Evolutionary conservation across 2,113 vertebrate genomes (phyloP).

Genomic region (Ovibos moschatus): DNA sequence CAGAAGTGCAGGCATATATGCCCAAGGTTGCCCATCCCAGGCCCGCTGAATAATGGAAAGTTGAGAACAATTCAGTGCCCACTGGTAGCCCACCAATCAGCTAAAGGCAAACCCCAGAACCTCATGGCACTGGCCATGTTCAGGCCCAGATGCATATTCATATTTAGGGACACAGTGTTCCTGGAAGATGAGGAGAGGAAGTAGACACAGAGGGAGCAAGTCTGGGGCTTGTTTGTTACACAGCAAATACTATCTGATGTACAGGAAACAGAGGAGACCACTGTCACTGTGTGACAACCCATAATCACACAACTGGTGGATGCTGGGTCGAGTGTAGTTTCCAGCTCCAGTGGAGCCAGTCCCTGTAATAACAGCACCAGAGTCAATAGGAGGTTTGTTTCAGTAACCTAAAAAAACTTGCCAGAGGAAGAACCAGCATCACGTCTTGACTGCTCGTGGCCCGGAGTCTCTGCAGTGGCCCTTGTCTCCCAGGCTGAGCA

Average conservation of each 20-base stretch:
- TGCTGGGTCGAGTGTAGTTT: not conserved
- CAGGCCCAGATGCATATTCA: fast-evolving
- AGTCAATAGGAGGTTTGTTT: not conserved
- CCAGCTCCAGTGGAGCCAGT: not conserved
- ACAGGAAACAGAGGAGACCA: not conserved
- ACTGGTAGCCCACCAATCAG: fast-evolving
- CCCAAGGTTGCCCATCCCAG: not conserved
- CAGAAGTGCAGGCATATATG: no score
- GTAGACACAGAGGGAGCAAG: not conserved
- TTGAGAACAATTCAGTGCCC: fast-evolving
- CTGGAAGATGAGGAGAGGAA: not conserved
- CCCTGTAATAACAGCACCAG: not conserved
- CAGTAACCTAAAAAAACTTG: not conserved
- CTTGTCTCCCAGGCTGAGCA: not conserved
- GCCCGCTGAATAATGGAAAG: fast-evolving
- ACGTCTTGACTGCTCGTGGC: fast-evolving
- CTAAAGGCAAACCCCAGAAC: not conserved
- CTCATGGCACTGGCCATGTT: not conserved
- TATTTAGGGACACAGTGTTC: not conserved
- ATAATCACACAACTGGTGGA: not conserved
- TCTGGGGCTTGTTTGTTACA: not conserved
- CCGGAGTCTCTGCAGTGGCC: not conserved
- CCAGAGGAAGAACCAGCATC: not conserved
- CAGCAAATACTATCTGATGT: not conserved
- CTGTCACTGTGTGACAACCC: not conserved